Base-by-base conservation (phyloP, 2,888 invertebrate genomes). In the Coecobrya sp. region DNA sequence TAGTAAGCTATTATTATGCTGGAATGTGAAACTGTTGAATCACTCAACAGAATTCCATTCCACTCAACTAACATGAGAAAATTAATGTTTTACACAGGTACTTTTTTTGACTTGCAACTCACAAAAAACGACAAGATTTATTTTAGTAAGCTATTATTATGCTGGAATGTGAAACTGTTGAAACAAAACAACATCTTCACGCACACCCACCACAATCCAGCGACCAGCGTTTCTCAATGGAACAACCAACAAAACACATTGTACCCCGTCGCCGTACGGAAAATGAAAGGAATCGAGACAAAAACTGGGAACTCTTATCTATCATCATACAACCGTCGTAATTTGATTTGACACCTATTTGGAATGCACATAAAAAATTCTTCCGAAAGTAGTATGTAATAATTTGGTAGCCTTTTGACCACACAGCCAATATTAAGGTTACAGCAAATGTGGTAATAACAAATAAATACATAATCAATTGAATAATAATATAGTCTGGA, bases 401-500 rank as follows among this genome's bases (percentile, higher is more conserved):
- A 87, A 76, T 62, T 76, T 76, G 22, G 25, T 76, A 42, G 42
- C 30, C 0, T 55, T 59, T 36, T 36, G 45, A 82, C 59, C 59
- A 59, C 68, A 86, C 86, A 86, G 82, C 62, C 49, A n/a, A 11
- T 52, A 85, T 81, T 55, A 52, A 89, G 92, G 92, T 93, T 93
- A 93, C 93, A 93, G 93, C 93, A 93, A 93, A 93, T 93, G 93
- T 92, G 89, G 59, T 68, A 73, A 68, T 30, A 13, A 30, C 30
- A 13, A 30, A 73, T 42, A 68, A n/a, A 30, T 68, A 30, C 25
- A 27, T 10, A 11, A 73, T 42, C 36, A 73, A 73, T 42, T 73
- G 36, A 16, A n/a, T n/a, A n/a, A n/a, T n/a, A n/a, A n/a, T n/a
- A n/a, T n/a, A n/a, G n/a, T n/a, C n/a, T 4, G 19, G 13, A 22